A percentile compares a stretch with the other conserved stretches of the same genome.
Evolutionary conservation across 2,113 vertebrate genomes (phyloP).

Genomic region (Sander lucioperca): DNA sequence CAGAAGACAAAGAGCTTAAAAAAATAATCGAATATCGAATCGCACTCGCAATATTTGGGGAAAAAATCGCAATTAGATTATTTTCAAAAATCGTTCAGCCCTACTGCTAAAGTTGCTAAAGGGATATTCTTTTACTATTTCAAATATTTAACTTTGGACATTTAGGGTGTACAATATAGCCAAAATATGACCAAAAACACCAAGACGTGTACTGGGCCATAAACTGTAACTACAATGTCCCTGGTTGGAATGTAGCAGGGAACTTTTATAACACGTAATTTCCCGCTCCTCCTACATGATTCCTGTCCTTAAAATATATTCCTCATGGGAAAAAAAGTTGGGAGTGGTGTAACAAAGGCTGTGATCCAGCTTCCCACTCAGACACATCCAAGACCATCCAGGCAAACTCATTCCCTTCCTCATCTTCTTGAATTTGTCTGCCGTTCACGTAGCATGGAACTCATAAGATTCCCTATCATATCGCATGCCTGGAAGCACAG

Average conservation of each 20-base stretch:
- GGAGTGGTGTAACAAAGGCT: constrained; percentile 4
- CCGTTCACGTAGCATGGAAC: background rate
- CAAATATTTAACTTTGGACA: too few relatives aligned
- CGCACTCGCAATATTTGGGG: too few relatives aligned
- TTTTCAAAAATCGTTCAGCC: too few relatives aligned
- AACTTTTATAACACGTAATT: background rate
- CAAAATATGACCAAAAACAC: too few relatives aligned
- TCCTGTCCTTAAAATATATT: background rate
- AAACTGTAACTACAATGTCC: background rate
- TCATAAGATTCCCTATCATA: constrained; percentile 26
- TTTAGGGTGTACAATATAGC: too few relatives aligned
- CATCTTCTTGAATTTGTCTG: background rate
- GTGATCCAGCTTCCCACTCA: constrained; percentile 9
- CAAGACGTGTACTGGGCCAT: background rate
- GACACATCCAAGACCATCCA: background rate
- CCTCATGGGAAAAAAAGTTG: background rate
- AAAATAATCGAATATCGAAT: too few relatives aligned
- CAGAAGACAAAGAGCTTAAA: too few relatives aligned
- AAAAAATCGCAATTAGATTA: too few relatives aligned
- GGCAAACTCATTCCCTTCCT: background rate
- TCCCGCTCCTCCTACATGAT: background rate
- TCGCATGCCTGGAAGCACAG: constrained; percentile 22
- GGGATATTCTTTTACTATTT: too few relatives aligned
- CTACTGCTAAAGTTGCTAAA: too few relatives aligned
- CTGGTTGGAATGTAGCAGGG: background rate